Percentiles rank a stretch among this genome's conserved stretches.
Evolutionary conservation across 1,140 invertebrate species (phyloP).

Genomic region (Drosophila melanogaster): Release_6_plus_ISO1_MT NT_033777.3:15028501-15029000

Average conservation of each 20-base stretch:
- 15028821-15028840: too few species aligned
- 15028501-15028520: slow-evolving; percentile 19
- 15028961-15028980: neutral
- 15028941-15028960: too few species aligned
- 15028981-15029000: neutral
- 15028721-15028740: slow-evolving; percentile 16
- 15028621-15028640: slow-evolving; percentile 25
- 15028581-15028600: slow-evolving; percentile 15
- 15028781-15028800: too few species aligned
- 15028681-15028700: slow-evolving; percentile 21
- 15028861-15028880: too few species aligned
- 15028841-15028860: too few species aligned
- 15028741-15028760: too few species aligned
- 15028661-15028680: slow-evolving; percentile 11
- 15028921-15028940: neutral
- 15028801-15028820: too few species aligned
- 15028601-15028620: slow-evolving; percentile 40
- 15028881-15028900: too few species aligned
- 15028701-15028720: slow-evolving; percentile 15
- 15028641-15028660: slow-evolving; percentile 8
- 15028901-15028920: too few species aligned
- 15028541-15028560: slow-evolving; percentile 54
- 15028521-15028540: slow-evolving; percentile 54
- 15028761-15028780: too few species aligned
- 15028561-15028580: slow-evolving; percentile 34